Evolutionary conservation across 2,888 invertebrate species (phyloP).

Genomic region (Merodon equestris): DNA sequence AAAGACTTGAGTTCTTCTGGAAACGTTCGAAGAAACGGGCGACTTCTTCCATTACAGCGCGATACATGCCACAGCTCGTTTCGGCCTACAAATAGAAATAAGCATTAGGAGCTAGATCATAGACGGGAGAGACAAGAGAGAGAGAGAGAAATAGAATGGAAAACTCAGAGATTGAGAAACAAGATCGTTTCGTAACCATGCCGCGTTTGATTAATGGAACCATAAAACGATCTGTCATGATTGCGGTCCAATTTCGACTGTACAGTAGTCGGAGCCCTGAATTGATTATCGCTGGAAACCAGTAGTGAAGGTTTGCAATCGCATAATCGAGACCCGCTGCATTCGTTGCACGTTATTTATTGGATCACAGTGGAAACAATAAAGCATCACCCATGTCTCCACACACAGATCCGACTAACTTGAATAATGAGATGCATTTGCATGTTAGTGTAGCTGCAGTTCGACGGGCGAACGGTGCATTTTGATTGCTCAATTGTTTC

Average conservation of each 20-base stretch:
- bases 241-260: slow-evolving; percentile 5
- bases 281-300: slow-evolving; percentile 18
- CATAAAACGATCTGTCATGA: slow-evolving; percentile 6
- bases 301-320: no score
- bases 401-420: slow-evolving; percentile 13
- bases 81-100: slow-evolving; percentile 80
- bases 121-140: no score
- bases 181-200: no score
- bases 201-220: slow-evolving; percentile 14
- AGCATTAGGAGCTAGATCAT: no score
- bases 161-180: no score
- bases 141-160: no score
- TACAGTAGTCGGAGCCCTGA: slow-evolving; percentile 11
- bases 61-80: slow-evolving; percentile 84
- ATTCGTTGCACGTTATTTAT: no score
- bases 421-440: slow-evolving; percentile 33
- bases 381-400: slow-evolving; percentile 23
- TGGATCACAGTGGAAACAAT: slow-evolving; percentile 23
- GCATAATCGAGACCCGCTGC: no score
- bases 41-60: slow-evolving; percentile 84
- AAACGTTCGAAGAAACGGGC: slow-evolving; percentile 83
- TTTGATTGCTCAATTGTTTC: background rate
- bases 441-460: slow-evolving; percentile 41
- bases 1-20: slow-evolving; percentile 69
- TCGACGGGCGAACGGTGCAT: slow-evolving; percentile 17